phyloP scores from a whole-genome alignment of 2,113 vertebrate species.

The Gracilinanus agilis region DNA sequence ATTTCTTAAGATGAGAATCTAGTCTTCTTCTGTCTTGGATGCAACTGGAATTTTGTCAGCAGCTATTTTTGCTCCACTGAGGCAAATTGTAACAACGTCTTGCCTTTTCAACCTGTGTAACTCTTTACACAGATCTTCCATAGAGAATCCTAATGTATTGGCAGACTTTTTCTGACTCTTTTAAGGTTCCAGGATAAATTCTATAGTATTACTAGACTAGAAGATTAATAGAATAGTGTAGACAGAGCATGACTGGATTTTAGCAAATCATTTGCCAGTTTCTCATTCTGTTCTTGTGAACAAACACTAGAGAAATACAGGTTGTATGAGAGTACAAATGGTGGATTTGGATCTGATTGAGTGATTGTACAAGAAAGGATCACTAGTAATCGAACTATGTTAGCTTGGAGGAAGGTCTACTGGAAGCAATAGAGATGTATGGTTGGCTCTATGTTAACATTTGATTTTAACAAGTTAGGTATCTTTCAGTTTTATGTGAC shows the following conservation, averaged over 20 bases:
- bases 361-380: neutral
- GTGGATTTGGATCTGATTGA: neutral
- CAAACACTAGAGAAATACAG: neutral
- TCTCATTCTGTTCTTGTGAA: neutral
- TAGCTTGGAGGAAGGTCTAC: neutral
- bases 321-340: neutral
- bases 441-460: neutral
- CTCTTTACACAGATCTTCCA: neutral
- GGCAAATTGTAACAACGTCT: neutral
- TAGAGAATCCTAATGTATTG: neutral
- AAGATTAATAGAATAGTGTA: neutral
- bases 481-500: neutral
- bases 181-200: neutral
- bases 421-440: neutral
- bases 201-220: neutral
- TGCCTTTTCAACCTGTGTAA: neutral
- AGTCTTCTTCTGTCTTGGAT: neutral
- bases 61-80: neutral
- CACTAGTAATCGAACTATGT: neutral
- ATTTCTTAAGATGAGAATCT: neutral
- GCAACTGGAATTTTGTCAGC: neutral
- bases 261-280: neutral
- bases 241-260: neutral
- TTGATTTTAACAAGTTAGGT: neutral
- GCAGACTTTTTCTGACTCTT: neutral